Conservation (phyloP, 2,797 vertebrate species). For the Argyrosomus regius region DNA sequence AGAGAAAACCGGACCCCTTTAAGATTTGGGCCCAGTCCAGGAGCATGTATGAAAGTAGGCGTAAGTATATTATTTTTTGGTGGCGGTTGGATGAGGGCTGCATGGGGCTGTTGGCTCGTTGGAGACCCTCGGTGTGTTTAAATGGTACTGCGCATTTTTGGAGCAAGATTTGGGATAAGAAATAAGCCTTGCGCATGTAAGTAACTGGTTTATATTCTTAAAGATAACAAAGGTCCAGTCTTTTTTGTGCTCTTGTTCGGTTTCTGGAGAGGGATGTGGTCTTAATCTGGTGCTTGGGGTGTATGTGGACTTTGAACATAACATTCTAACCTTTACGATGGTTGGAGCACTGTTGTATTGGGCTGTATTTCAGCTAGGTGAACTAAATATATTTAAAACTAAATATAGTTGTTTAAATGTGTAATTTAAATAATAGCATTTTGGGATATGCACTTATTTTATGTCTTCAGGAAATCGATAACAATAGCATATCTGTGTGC, state of each 20-base stretch:
- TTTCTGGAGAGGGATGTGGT: not conserved
- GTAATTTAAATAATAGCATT: not conserved
- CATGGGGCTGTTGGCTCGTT: constrained; percentile 62
- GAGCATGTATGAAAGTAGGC: constrained; percentile 99
- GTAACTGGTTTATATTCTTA: constrained; percentile 30
- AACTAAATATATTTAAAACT: not conserved
- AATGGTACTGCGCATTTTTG: constrained; percentile 24
- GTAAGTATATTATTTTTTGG: constrained; percentile 92
- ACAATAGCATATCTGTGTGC: not conserved
- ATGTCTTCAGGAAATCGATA: not conserved
- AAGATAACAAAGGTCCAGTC: not conserved
- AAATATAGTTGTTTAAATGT: not conserved
- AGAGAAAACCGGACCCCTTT: constrained; percentile 99
- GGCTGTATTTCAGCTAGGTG: too few species aligned
- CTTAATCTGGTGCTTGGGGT: constrained; percentile 5
- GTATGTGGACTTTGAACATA: not conserved
- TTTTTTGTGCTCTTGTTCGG: not conserved
- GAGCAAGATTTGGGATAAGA: constrained; percentile 23
- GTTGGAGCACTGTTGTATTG: too few species aligned
- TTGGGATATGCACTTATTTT: not conserved
- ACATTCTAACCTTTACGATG: not conserved
- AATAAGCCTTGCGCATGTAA: constrained; percentile 55
- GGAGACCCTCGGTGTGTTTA: constrained; percentile 46
- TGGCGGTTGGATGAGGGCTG: constrained; percentile 75
- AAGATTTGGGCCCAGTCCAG: constrained; percentile 99